Base-by-base conservation (phyloP, 2,797 vertebrate species). In the Macroramphosus scolopax region DNA sequence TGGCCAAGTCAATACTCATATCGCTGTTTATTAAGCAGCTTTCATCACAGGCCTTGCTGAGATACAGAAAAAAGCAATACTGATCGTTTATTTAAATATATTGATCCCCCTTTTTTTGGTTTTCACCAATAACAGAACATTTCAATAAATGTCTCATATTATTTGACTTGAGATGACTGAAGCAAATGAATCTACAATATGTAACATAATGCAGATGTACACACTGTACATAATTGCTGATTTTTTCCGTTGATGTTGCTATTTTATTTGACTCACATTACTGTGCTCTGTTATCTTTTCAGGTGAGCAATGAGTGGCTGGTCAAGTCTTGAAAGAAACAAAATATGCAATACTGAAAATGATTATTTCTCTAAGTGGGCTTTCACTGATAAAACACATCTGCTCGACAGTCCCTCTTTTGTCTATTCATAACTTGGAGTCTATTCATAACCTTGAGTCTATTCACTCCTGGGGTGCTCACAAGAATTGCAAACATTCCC, bases 391-490 rank as follows among this genome's bases (percentile, higher is more conserved):
- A 28, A 51, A 69, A 50, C 5, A 37, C 17, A 16, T 46, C 16
- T 24, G 31, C 26, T 48, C 12, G 14, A 68, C 64, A 81, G 62
- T 39, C 39, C 47, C 40, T 42, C 66, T 68, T 76, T 72, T 77
- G 72, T 80, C 70, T 55, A 65, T 79, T 74, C 63, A 76, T 50
- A 25, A 44, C 66, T 51, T 57, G 33, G 43, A 47, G 29, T 36
- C 32, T 56, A 17, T 66, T 66, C 25, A 10, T 9, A 26, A 22
- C 3, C 18, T 31, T 16, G 2, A 12, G 5, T 6, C 8, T 14
- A 2, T 5, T 5, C 37, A 15, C 25, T 43, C 11, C 12, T 33
- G 6, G 13, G 39, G 42, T 26, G 38, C 54, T 78, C 26, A 40
- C 35, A 45, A 49, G 52, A 63, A 49, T 73, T 60, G 74, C 59